Evolutionary conservation across 2,888 invertebrate genomes (phyloP), one percentile per base, ranked within the genome.

Genomic region (Caenorhabditis zanzibari): DNA sequence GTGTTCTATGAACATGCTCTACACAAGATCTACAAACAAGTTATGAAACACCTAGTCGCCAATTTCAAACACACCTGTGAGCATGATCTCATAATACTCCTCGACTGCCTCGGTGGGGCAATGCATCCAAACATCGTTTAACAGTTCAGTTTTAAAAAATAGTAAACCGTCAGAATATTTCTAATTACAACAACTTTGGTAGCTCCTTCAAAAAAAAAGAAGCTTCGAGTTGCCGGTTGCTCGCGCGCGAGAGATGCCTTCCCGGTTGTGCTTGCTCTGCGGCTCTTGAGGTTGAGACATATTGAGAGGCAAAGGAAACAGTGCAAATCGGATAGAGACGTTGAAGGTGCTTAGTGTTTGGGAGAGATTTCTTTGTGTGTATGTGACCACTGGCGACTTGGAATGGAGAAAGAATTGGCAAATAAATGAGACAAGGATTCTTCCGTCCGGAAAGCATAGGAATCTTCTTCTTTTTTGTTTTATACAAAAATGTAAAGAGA

Each of bases 71-170:
- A 19, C 38, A 76, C 77, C 75, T 81, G 82, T 35, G 82, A 82
- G 26, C 61, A 77, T 28, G 77, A 77, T 68, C 82, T 22, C 49
- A 82, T 82, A 4, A 82, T 49, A 38, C 73, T 82, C n/a, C 79
- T 59, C 12, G 75, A 64, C 22, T 83, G 83, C 28, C 74, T 52
- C 7, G 83, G 79, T 1, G 83, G 83, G 0, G 83, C 83, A 38
- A 83, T 83, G 47, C 83, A 83, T 19, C 83, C 83, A 26, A 83
- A 83, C 83, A 83, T 83, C 14, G 16, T 26, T 2, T 26, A 47
- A 38, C 63, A 63, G 63, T 47, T 16, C 0, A 22, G 44, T 63
- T 59, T 66, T 41, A 22, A 44, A 54, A 56, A 63, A 54, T 5
- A 61, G 22, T 52, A 12, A 69, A 59, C 22, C 49, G 49, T 19